A percentile compares a stretch with the other conserved stretches of the same genome.
Conservation (phyloP, 2,113 vertebrate species). For the Tichodroma muraria region DNA sequence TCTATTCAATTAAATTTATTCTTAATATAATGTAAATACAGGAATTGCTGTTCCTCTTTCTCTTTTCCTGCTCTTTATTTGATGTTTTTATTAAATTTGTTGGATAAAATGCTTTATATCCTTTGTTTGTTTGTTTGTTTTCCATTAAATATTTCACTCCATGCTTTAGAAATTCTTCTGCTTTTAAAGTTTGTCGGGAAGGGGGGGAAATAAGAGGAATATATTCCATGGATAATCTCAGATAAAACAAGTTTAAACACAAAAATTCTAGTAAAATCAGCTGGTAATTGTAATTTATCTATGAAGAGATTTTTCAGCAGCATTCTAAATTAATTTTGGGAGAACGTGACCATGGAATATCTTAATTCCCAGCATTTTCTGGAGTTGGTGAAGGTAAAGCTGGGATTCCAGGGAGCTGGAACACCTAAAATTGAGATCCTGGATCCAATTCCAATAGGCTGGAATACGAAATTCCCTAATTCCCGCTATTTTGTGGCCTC, state of each 20-base stretch:
- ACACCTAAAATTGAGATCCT: neutral
- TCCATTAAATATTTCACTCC: conserved; percentile 31
- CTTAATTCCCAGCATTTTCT: neutral
- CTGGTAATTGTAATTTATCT: neutral
- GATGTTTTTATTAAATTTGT: neutral
- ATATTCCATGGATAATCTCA: neutral
- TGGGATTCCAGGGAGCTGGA: neutral
- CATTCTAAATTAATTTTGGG: neutral
- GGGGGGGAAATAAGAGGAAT: neutral
- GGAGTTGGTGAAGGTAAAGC: too few relatives aligned
- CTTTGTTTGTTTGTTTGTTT: neutral
- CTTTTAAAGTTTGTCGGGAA: neutral
- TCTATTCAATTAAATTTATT: conserved; percentile 55
- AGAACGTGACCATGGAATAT: neutral
- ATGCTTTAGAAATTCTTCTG: neutral
- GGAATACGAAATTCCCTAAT: neutral
- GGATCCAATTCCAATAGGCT: neutral
- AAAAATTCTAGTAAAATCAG: neutral
- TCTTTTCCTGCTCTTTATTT: neutral
- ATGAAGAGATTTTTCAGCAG: neutral
- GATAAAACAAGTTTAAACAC: neutral
- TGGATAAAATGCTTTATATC: neutral
- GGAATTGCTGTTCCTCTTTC: neutral
- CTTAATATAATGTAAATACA: conserved; percentile 52
- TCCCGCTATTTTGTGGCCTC: neutral